Evolutionary conservation across 2,888 invertebrate species (phyloP).

Genomic region (Gastracanthus pulcherrimus): DNA sequence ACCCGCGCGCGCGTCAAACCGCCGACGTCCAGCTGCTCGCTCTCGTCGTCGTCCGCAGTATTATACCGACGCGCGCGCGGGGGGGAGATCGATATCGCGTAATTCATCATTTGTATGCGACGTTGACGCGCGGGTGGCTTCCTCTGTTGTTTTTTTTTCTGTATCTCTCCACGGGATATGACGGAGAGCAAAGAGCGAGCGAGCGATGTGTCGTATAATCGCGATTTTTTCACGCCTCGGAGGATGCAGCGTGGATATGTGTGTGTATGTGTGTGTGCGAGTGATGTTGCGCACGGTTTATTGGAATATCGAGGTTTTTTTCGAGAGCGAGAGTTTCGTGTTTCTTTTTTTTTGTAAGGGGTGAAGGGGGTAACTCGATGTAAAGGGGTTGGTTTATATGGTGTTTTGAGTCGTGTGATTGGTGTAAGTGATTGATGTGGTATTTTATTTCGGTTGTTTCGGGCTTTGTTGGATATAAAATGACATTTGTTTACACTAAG

Average conservation of each 20-base stretch:
- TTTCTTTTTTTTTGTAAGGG: too few species aligned
- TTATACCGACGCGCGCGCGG: constrained; percentile 32
- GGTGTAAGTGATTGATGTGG: too few species aligned
- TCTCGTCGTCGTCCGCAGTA: neutral
- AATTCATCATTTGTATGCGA: constrained; percentile 77
- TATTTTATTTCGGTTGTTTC: too few species aligned
- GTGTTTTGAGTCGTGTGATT: neutral
- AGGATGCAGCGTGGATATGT: constrained; percentile 24
- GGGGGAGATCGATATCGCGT: constrained; percentile 75
- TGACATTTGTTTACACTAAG: too few species aligned
- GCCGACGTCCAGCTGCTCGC: too few species aligned
- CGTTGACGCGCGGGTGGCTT: constrained; percentile 65
- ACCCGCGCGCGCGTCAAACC: too few species aligned
- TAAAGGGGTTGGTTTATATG: neutral
- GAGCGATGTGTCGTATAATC: constrained; percentile 36
- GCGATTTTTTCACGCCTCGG: constrained; percentile 37
- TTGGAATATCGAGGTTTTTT: constrained; percentile 20
- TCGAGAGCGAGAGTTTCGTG: neutral
- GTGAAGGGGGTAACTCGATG: too few species aligned
- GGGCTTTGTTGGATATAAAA: too few species aligned
- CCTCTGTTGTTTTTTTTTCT: constrained; percentile 48
- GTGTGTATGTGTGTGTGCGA: too few species aligned
- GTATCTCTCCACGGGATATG: constrained; percentile 38
- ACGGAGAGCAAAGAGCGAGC: neutral
- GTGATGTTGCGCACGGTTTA: neutral